phyloP scores from a whole-genome alignment of 2,113 vertebrate species.

The Chelonoidis abingdonii region DNA sequence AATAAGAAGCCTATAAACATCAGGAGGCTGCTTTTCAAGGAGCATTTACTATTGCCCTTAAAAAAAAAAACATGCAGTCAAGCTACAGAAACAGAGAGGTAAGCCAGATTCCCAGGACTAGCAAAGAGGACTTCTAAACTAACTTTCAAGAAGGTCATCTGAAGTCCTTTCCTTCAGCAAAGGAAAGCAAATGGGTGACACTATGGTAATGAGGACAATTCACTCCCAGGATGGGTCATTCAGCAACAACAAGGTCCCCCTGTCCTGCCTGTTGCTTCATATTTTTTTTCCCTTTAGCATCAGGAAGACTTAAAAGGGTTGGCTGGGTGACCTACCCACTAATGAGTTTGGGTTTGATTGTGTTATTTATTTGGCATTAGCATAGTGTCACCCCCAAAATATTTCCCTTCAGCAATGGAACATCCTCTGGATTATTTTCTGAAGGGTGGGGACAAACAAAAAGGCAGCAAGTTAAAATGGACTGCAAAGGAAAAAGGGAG shows the following conservation, averaged over 20 bases:
- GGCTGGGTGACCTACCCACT: constrained; percentile 47
- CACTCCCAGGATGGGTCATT: constrained; percentile 67
- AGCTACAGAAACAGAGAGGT: neutral
- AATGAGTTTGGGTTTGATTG: constrained; percentile 56
- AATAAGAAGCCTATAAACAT: neutral
- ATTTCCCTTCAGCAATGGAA: neutral
- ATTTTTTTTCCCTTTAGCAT: constrained; percentile 42
- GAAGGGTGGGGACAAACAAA: fast-evolving
- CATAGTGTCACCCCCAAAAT: constrained; percentile 65
- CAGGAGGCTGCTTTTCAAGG: constrained; percentile 6
- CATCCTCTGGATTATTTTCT: neutral
- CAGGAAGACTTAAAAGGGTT: constrained; percentile 45
- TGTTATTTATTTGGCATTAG: constrained; percentile 63
- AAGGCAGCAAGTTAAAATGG: neutral
- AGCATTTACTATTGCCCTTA: neutral
- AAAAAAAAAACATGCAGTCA: neutral
- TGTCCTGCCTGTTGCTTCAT: constrained; percentile 77
- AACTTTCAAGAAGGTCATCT: constrained; percentile 55
- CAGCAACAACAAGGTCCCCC: constrained; percentile 35
- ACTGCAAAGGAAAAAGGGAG: neutral
- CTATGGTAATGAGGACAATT: constrained; percentile 72
- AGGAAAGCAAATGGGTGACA: constrained; percentile 63
- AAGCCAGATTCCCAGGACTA: neutral
- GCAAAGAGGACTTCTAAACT: constrained; percentile 2
- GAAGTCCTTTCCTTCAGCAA: constrained; percentile 23